phyloP scores from a whole-genome alignment of 2,888 invertebrate species.

The Acrocera orbiculus region DNA sequence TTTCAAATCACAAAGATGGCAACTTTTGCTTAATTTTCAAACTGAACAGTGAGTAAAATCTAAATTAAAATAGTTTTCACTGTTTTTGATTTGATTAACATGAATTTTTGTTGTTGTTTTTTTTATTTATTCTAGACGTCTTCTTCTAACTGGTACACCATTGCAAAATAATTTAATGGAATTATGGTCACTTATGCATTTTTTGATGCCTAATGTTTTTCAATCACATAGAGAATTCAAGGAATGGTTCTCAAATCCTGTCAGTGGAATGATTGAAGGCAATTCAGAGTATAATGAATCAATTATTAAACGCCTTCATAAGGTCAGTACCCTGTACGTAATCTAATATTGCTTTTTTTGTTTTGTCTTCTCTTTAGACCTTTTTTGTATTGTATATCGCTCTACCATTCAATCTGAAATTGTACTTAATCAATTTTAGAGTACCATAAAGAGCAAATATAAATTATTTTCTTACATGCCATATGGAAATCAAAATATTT shows the following conservation, averaged over 20 bases:
- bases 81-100: too few relatives aligned
- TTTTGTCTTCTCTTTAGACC: neutral
- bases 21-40: constrained; percentile 84
- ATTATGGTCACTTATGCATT: constrained; percentile 96
- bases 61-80: constrained; percentile 9
- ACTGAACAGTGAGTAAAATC: constrained; percentile 66
- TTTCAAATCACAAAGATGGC: constrained; percentile 98
- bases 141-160: constrained; percentile 86
- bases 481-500: constrained; percentile 7
- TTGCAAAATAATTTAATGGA: constrained; percentile 93
- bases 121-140: constrained; percentile 38
- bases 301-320: constrained; percentile 74
- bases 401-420: too few relatives aligned
- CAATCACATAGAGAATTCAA: constrained; percentile 91
- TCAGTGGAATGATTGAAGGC: constrained; percentile 91
- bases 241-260: constrained; percentile 97
- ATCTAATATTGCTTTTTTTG: constrained; percentile 10
- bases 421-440: neutral
- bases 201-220: constrained; percentile 94
- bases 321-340: constrained; percentile 38
- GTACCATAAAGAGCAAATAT: constrained; percentile 4
- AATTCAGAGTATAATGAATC: constrained; percentile 80
- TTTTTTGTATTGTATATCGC: neutral
- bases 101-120: too few relatives aligned
- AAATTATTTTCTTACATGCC: constrained; percentile 9